phyloP scores from a whole-genome alignment of 2,797 vertebrate genomes.

The Amblyopsis hoosieri region DNA sequence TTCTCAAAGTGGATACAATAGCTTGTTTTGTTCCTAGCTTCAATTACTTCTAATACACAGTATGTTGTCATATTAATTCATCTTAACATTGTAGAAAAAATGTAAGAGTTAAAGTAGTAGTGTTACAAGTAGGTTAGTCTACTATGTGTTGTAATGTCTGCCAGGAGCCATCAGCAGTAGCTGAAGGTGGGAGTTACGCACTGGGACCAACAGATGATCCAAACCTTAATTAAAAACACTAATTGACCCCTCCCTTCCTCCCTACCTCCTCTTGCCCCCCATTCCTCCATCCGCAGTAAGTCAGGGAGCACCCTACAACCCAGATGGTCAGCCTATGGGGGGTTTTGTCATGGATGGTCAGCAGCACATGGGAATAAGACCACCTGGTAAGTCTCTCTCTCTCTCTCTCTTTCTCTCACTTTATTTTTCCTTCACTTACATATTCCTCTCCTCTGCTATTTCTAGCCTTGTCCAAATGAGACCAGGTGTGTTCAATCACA shows the following conservation, averaged over 20 bases:
- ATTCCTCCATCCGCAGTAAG: constrained; percentile 87
- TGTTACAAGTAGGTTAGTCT: constrained; percentile 17
- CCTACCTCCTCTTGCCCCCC: constrained; percentile 25
- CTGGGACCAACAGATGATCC: constrained; percentile 74
- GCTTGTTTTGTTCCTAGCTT: too few relatives aligned
- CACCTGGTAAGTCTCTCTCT: constrained; percentile 88
- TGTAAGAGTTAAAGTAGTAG: too few relatives aligned
- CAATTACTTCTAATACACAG: too few relatives aligned
- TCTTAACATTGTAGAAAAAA: too few relatives aligned
- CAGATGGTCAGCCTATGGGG: constrained; percentile 98
- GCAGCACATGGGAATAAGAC: constrained; percentile 99
- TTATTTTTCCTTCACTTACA: neutral
- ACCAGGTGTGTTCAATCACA: constrained; percentile 82
- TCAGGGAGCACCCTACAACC: constrained; percentile 99
- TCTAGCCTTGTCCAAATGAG: constrained; percentile 39
- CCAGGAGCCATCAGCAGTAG: constrained; percentile 29
- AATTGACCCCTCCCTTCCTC: constrained; percentile 76
- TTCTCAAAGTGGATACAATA: too few relatives aligned
- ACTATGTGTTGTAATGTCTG: constrained; percentile 32
- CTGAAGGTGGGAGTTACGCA: constrained; percentile 57
- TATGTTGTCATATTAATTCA: too few relatives aligned
- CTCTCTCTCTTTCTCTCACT: constrained; percentile 9
- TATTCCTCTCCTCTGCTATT: neutral
- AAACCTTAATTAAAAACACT: constrained; percentile 83
- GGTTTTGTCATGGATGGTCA: constrained; percentile 99